Evolutionary conservation across 2,888 invertebrate genomes (phyloP), one percentile per base, ranked within the genome.

Genomic region (Bombyx huttoni): DNA sequence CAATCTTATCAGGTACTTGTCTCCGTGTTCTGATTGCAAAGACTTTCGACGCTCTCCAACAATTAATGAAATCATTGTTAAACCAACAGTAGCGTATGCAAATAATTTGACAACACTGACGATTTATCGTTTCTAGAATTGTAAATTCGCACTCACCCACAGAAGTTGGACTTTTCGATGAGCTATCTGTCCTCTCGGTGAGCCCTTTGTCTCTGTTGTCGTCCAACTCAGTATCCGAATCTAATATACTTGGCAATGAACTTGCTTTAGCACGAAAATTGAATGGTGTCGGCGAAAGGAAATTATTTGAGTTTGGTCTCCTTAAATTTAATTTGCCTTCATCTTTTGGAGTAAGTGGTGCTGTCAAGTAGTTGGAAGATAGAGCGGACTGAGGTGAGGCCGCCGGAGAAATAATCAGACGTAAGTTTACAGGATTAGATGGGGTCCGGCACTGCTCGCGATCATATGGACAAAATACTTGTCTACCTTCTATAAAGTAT

Each of bases 401-500:
- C 61, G 91, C 91, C 35, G 91, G 91, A 53, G 91, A 91, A 63
- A 91, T 90, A 56, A 91, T 91, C 49, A 92, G 81, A 53, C 91
- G 90, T 54, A 91, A 78, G 63, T 89, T 90, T 52, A 84, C 66
- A 52, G 85, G 86, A 64, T 83, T 82, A 50, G 81, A 76, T 47
- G 84, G 83, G 53, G 81, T 79, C 53, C 80, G 73, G 64, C 80
- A 79, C 50, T 79, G 75, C 53, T 81, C 81, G 61, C 74, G 78
- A 58, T 79, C 80, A 65, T 78, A 84, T 52, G 79, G 78, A 51
- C 80, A 81, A 64, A 91, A 91, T 58, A 90, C 84, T 72, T 92
- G 93, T 34, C 94, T 91, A 34, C 94, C 94, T 71, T 93, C 91
- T 54, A 97, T 95, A 78, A 97, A 97, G 79, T 93, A 96, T 1